Evolutionary conservation across 2,797 vertebrate species (phyloP).

Genomic region (Protonibea diacanthus): DNA sequence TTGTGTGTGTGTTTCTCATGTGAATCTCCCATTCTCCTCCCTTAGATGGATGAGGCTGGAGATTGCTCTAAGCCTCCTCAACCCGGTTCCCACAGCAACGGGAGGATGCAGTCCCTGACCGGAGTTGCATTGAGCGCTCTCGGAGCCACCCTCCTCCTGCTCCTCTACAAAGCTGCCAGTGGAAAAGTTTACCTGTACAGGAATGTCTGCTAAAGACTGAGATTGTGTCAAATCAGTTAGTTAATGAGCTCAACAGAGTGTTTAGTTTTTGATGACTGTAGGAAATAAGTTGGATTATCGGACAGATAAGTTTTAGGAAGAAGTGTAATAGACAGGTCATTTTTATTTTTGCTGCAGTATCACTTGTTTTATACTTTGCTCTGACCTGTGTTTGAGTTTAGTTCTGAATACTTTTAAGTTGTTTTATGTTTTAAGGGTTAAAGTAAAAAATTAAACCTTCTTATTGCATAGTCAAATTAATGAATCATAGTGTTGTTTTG

Average conservation of each 20-base stretch:
- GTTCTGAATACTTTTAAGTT: constrained; percentile 15
- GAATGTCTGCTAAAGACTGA: constrained; percentile 2
- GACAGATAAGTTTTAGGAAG: constrained; percentile 2
- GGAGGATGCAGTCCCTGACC: constrained; percentile 73
- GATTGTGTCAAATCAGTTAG: not conserved
- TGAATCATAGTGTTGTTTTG: not conserved
- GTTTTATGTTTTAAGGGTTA: constrained; percentile 32
- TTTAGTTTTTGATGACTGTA: not conserved
- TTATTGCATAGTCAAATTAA: not conserved
- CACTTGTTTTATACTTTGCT: constrained; percentile 2
- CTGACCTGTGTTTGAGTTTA: constrained; percentile 5
- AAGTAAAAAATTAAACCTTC: constrained; percentile 33
- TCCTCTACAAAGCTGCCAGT: constrained; percentile 69
- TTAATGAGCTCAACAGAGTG: not conserved
- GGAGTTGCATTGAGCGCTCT: constrained; percentile 79
- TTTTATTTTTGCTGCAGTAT: constrained; percentile 11
- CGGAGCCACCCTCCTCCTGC: constrained; percentile 83
- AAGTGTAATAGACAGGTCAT: not conserved
- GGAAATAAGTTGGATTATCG: not conserved
- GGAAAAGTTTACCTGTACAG: constrained; percentile 23
- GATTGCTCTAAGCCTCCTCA: constrained; percentile 80
- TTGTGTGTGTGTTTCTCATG: constrained; percentile 24
- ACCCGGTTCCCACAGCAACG: constrained; percentile 61
- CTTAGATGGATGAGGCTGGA: constrained; percentile 81
- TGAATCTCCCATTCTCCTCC: constrained; percentile 53